These are phyloP conservation scores for Prietella phreatophila DNA, from an alignment of 2,113 vertebrate species.

Conservation along the genomic window DNA sequence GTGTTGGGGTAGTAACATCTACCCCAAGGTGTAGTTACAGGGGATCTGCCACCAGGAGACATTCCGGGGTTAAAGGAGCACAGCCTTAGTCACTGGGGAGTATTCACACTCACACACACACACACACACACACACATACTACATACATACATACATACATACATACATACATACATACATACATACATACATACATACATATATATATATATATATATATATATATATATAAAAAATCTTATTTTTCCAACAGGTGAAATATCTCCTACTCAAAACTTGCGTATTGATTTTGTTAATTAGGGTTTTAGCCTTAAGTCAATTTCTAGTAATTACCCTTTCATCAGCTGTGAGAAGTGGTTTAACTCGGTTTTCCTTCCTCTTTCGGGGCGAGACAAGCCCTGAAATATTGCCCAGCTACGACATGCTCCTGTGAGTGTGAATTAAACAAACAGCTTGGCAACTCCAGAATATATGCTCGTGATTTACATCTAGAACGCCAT, in stretches of 20 bases:
- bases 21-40: too few species aligned
- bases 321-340: conserved; percentile 1
- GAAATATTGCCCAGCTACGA: not conserved
- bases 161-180: too few species aligned
- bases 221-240: not conserved
- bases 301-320: conserved; percentile 1
- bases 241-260: not conserved
- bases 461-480: not conserved
- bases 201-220: too few species aligned
- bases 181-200: too few species aligned
- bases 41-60: too few species aligned
- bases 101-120: too few species aligned
- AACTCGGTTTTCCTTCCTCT: not conserved
- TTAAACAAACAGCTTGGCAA: not conserved
- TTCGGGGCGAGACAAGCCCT: not conserved
- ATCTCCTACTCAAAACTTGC: not conserved
- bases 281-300: not conserved
- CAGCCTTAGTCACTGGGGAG: too few species aligned
- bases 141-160: too few species aligned
- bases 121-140: too few species aligned
- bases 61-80: too few species aligned
- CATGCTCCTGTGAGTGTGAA: not conserved
- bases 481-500: not conserved
- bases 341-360: not conserved
- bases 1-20: too few species aligned